Percentiles rank a stretch among this genome's conserved stretches.
Conservation (phyloP, 2,113 vertebrate genomes). For the Brachypteracias leptosomus region DNA sequence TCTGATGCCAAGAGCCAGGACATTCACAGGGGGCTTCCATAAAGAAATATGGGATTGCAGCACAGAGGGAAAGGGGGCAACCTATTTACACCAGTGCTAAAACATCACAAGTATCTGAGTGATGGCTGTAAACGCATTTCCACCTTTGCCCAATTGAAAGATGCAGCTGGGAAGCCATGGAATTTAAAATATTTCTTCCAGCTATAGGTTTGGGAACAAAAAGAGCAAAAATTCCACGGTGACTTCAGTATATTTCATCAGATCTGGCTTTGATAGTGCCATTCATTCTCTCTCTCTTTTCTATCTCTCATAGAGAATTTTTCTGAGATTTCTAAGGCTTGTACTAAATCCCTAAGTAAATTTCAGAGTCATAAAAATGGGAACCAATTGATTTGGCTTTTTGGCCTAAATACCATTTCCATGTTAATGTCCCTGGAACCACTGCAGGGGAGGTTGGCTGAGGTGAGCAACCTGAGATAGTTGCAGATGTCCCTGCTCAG, state of each 20-base stretch:
- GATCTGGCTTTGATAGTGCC: background rate
- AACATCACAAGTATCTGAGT: background rate
- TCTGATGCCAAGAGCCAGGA: constrained; percentile 65
- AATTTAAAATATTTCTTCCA: background rate
- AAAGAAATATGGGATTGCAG: background rate
- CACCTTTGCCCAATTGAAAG: background rate
- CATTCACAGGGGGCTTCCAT: background rate
- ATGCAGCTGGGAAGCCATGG: background rate
- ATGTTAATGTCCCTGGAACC: too few species aligned
- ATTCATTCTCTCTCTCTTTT: constrained; percentile 9
- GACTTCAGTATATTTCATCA: background rate
- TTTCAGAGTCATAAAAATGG: background rate
- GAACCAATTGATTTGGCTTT: background rate
- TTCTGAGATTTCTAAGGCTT: background rate
- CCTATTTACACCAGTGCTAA: constrained; percentile 15
- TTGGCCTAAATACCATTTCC: too few species aligned
- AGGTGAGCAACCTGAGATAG: background rate
- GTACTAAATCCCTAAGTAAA: background rate
- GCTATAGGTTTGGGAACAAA: background rate
- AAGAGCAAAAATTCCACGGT: background rate
- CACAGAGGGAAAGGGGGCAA: constrained; percentile 7
- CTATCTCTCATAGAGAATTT: background rate
- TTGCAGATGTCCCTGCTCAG: background rate
- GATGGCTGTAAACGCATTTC: background rate
- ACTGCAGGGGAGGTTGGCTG: too few species aligned